A percentile compares a stretch with the other conserved stretches of the same genome.
Conservation (phyloP, 2,888 invertebrate genomes). For the Miltochrista miniata region DNA sequence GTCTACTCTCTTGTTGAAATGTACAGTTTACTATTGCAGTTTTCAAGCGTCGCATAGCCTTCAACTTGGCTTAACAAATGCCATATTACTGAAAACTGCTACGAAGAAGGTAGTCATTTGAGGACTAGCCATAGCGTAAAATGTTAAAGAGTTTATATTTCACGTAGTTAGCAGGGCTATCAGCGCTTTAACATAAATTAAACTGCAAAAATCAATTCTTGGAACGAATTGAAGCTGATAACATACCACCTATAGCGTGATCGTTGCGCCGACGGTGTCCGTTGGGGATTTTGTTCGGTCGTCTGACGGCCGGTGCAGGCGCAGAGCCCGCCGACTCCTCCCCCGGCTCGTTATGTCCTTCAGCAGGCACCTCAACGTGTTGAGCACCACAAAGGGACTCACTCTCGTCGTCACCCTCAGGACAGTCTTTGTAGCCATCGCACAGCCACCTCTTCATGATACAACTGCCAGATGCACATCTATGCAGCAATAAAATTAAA, state of each 20-base stretch:
- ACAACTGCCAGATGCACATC: slow-evolving; percentile 68
- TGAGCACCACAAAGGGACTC: slow-evolving; percentile 41
- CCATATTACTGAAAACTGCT: too few relatives aligned
- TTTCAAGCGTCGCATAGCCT: too few relatives aligned
- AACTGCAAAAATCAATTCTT: background rate
- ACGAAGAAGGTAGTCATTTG: too few relatives aligned
- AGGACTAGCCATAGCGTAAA: too few relatives aligned
- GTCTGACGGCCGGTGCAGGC: slow-evolving; percentile 63
- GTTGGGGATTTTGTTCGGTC: slow-evolving; percentile 49
- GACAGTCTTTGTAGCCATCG: slow-evolving; percentile 77
- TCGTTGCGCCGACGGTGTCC: slow-evolving; percentile 16
- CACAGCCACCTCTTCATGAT: slow-evolving; percentile 73
- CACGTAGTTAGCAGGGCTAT: too few relatives aligned
- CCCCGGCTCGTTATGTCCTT: slow-evolving; percentile 45
- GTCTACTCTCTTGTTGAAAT: too few relatives aligned
- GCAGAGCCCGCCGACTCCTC: slow-evolving; percentile 73
- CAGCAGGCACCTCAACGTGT: slow-evolving; percentile 22
- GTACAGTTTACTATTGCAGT: too few relatives aligned
- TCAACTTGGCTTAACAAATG: too few relatives aligned
- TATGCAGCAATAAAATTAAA: slow-evolving; percentile 28
- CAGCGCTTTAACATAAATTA: too few relatives aligned
- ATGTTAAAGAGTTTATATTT: too few relatives aligned
- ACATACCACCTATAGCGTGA: background rate
- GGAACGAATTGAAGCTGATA: background rate
- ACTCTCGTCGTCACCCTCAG: slow-evolving; percentile 68